Base-by-base conservation (phyloP, 2,888 invertebrate species). In the Eugnorisma glareosa region DNA sequence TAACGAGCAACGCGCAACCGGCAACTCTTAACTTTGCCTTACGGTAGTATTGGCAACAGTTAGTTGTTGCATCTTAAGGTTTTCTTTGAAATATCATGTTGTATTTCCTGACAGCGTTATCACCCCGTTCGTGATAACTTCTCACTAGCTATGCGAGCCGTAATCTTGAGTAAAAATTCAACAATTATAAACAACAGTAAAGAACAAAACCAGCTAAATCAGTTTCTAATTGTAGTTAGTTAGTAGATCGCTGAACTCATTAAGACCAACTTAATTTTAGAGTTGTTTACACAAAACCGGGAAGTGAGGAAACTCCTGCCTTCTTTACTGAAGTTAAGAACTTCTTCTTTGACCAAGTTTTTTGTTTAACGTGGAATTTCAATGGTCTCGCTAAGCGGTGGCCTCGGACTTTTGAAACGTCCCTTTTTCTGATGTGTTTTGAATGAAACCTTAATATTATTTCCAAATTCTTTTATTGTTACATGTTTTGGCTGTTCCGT, bases 251-350 rank as follows among this genome's bases (percentile, higher is more conserved):
- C 61, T 76, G 61, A 81, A 85, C 81, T 81, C 76, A 85, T 83
- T 84, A 83, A 73, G 73, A 83, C 72, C 77, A 83, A 85, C 82
- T 81, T 85, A 85, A 83, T 83, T 83, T 85, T 70, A 85, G 82
- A 83, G 64, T 71, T 77, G 83, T 83, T 83, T 77, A 85, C 85
- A 81, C 64, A 73, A 70, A 83, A 85, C 85, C n/a, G 64, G 61
- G n/a, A 71, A 83, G 82, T 77, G 67, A 45, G 13, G 51, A 71
- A 83, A 83, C 73, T 83, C 81, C 61, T 68, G 66, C 68, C 73
- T 85, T 77, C 82, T 76, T 76, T n/a, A 28, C 43, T 51, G 57
- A 61, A 83, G 70, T 81, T 85, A n/a, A 28, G 10, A 77, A 85
- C 43, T 83, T 83, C 66, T 61, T 73, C 70, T 80, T 81, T 77